Evolutionary conservation across 2,113 vertebrate genomes (phyloP).

Genomic region (Centropus bengalensis): DNA sequence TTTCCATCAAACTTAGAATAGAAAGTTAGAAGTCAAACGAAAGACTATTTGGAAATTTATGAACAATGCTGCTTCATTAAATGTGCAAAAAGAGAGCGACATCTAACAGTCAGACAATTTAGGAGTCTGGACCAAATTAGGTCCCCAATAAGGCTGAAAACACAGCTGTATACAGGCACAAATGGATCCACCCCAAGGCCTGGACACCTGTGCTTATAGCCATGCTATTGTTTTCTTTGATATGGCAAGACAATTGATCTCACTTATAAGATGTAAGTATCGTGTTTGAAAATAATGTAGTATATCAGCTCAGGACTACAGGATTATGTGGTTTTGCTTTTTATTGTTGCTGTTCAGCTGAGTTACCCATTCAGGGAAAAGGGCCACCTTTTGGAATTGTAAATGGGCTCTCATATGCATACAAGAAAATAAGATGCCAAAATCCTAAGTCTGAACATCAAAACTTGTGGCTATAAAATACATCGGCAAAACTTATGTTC

Average conservation of each 20-base stretch:
- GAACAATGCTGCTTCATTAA: slow-evolving; percentile 23
- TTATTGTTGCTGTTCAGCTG: neutral
- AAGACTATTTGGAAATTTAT: slow-evolving; percentile 23
- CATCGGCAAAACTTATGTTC: neutral
- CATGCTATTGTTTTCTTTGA: neutral
- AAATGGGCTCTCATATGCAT: neutral
- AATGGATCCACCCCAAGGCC: neutral
- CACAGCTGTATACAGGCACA: neutral
- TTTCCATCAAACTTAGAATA: neutral
- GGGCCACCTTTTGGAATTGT: neutral
- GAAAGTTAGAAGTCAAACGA: slow-evolving; percentile 26
- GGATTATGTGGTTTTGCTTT: neutral
- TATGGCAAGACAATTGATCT: neutral
- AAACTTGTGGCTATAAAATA: neutral
- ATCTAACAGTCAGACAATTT: slow-evolving; percentile 13
- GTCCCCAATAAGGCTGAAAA: slow-evolving; percentile 54
- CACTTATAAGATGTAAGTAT: neutral
- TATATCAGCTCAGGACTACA: neutral
- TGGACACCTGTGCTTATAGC: neutral
- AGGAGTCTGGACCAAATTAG: neutral
- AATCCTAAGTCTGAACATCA: neutral
- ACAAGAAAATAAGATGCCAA: neutral
- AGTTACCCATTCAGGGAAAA: neutral
- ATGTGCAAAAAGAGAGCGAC: slow-evolving; percentile 27
- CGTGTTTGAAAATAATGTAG: neutral